Base-by-base conservation (phyloP, 2,888 invertebrate species). In the Papilio demoleus region DNA sequence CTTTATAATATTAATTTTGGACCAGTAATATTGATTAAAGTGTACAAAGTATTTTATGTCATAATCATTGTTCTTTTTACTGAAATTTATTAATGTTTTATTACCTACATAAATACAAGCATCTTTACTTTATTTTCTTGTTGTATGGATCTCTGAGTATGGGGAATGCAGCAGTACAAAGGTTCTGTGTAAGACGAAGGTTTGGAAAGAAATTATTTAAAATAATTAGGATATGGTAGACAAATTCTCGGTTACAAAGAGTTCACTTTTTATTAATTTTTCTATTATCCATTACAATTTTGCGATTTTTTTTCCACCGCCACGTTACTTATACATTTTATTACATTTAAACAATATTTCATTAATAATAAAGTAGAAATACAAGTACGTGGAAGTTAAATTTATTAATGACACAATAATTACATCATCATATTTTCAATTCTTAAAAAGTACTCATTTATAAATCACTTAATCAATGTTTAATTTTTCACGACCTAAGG, bases 271-370 rank as follows among this genome's bases (percentile, higher is more conserved):
- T 90, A 88, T 91, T 92, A 79, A 83, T 88, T 90, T 88, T 92
- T 90, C 89, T 90, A 89, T 85, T 78, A 86, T 87, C 83, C 82
- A 86, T 91, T 90, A 92, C 91, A 92, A 87, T 92, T 92, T 92
- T 91, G 87, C 92, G 86, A 88, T 91, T 91, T 92, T 88, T 88
- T 91, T 84, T 38, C 40, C 80, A 85, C 85, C 85, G 88, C 87
- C 89, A 90, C 88, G 79, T 85, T 81, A 83, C 84, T 86, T 85
- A 81, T 56, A 56, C 53, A 56, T 56, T 56, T 56, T 56, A 56
- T 77, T 85, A 86, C 83, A 88, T 86, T 88, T 36, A 67, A 58
- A 88, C 88, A 90, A 88, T 75, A 86, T 87, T 87, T 88, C 31
- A 31, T 56, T 31, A 56, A 86, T 88, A 90, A 88, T 90, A 90